These are phyloP conservation scores for Heterodera filipjevi DNA, from an alignment of 2,888 invertebrate species.

Conservation along the genomic window DNA sequence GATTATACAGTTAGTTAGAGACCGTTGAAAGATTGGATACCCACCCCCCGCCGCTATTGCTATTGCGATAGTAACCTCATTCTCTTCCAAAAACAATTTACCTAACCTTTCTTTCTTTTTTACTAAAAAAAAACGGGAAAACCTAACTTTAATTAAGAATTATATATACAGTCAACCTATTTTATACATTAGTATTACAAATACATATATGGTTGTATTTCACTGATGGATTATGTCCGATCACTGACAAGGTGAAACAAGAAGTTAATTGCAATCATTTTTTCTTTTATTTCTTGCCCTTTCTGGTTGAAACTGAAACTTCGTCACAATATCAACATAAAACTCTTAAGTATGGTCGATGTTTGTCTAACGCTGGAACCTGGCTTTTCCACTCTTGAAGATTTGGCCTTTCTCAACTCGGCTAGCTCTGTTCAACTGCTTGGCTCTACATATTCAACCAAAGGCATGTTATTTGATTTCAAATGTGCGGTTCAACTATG, in stretches of 20 bases:
- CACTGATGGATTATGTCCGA: conserved; percentile 26
- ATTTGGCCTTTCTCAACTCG: conserved; percentile 38
- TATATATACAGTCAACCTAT: too few species aligned
- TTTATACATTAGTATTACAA: too few species aligned
- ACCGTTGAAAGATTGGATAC: too few species aligned
- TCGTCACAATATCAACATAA: background rate
- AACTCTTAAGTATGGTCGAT: conserved; percentile 50
- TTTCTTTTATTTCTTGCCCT: background rate
- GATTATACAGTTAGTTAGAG: too few species aligned
- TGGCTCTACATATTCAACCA: conserved; percentile 38
- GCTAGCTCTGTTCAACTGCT: conserved; percentile 46
- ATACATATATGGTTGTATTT: too few species aligned
- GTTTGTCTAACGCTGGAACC: conserved; percentile 52
- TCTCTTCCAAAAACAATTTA: too few species aligned
- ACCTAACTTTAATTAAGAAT: too few species aligned
- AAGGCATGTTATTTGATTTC: conserved; percentile 27
- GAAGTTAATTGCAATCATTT: background rate
- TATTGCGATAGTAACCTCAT: too few species aligned
- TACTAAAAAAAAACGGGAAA: too few species aligned
- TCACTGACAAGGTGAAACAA: conserved; percentile 11
- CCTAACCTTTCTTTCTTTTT: too few species aligned
- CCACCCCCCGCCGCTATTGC: too few species aligned
- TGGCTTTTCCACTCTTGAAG: conserved; percentile 48
- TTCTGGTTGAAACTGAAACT: conserved; percentile 10
- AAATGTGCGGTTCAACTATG: too few species aligned